Conservation (phyloP, 2,797 vertebrate species). For the Anolis apletophallus region DNA sequence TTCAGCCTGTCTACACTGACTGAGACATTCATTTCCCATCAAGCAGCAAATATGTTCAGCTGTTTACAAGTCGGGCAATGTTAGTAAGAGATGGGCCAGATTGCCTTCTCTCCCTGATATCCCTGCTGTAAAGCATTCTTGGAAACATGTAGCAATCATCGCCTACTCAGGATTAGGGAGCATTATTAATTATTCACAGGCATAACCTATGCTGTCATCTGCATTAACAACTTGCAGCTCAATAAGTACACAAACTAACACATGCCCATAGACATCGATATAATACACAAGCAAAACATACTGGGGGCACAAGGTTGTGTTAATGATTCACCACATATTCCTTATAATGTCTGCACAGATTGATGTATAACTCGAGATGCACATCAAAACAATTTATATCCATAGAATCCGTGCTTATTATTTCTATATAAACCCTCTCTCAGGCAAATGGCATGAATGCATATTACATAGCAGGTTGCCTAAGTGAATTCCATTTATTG, state of each 20-base stretch:
- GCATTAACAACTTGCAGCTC: neutral
- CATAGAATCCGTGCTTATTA: too few species aligned
- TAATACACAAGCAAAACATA: neutral
- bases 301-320: neutral
- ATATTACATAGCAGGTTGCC: neutral
- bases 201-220: neutral
- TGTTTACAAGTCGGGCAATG: neutral
- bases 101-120: neutral
- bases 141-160: neutral
- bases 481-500: neutral
- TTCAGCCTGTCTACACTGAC: neutral
- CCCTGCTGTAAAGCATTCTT: neutral
- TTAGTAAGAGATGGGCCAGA: neutral
- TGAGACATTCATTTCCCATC: neutral
- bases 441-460: neutral
- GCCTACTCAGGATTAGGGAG: conserved; percentile 7
- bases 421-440: neutral
- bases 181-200: neutral
- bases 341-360: neutral
- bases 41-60: neutral
- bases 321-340: conserved; percentile 1
- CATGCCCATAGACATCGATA: neutral
- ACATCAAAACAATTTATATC: neutral
- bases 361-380: neutral
- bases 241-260: neutral